Evolutionary conservation across 1,140 invertebrate species (phyloP).

Genomic region (Atta cephalotes): DNA sequence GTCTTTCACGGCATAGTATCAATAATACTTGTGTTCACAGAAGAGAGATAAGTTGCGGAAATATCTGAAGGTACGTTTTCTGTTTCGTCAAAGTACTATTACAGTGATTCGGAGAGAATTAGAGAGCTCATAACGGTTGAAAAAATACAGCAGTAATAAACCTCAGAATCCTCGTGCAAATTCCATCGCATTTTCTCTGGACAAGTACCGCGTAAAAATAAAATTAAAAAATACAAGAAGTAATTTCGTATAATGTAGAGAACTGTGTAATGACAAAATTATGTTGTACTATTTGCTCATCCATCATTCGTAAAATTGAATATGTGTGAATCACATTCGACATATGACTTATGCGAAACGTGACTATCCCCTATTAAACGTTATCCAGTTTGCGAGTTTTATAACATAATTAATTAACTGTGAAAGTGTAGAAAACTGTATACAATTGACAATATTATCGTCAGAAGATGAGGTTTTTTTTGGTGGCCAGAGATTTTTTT

Average conservation of each 20-base stretch:
- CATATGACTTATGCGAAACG: not conserved
- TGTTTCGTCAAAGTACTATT: slow-evolving; percentile 11
- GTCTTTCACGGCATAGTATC: not conserved
- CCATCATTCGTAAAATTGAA: slow-evolving; percentile 3
- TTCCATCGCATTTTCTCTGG: not conserved
- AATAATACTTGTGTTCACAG: not conserved
- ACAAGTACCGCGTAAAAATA: slow-evolving; percentile 12
- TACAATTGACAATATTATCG: not conserved
- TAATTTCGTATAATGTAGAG: slow-evolving; percentile 8
- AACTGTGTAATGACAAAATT: not conserved
- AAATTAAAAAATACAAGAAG: not conserved
- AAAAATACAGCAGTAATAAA: slow-evolving; percentile 30
- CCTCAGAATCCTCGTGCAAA: not conserved
- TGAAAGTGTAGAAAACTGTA: not conserved
- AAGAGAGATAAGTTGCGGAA: not conserved
- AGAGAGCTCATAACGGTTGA: slow-evolving; percentile 21
- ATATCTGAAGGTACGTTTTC: not conserved
- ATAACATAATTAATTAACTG: slow-evolving; percentile 11
- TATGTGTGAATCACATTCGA: not conserved
- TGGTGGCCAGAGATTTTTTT: too few relatives aligned
- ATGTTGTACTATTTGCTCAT: slow-evolving; percentile 7
- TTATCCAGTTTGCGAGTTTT: slow-evolving; percentile 22
- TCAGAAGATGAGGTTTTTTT: not conserved
- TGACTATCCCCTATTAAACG: not conserved
- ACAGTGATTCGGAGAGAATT: slow-evolving; percentile 15